These are phyloP conservation scores for Danio aesculapii DNA, from an alignment of 2,797 vertebrate species.

Conservation along the genomic window DNA sequence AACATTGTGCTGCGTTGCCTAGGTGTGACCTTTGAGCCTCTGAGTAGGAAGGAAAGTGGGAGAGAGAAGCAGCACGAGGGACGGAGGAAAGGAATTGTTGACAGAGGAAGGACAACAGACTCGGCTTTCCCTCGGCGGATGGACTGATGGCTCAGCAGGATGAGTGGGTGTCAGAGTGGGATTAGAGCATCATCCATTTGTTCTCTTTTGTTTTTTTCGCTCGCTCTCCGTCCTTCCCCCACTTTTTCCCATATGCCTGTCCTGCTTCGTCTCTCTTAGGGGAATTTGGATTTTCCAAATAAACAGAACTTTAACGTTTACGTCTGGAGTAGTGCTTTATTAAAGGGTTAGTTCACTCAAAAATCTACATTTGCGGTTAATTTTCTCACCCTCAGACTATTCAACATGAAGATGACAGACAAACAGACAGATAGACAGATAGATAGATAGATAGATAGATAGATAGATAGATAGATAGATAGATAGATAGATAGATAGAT, in stretches of 20 bases:
- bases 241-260: conserved; percentile 72
- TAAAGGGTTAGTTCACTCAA: conserved; percentile 57
- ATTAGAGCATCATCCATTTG: conserved; percentile 81
- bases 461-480: no score
- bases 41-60: conserved; percentile 73
- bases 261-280: conserved; percentile 76
- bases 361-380: no score
- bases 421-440: no score
- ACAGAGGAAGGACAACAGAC: conserved; percentile 58
- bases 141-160: conserved; percentile 74
- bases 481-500: no score
- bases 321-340: conserved; percentile 77
- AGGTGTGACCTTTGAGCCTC: conserved; percentile 74
- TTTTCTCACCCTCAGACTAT: no score
- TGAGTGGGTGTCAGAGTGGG: conserved; percentile 80
- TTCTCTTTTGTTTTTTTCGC: conserved; percentile 73
- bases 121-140: conserved; percentile 68
- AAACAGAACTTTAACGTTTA: conserved; percentile 81
- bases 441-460: no score
- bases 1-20: conserved; percentile 47
- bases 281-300: conserved; percentile 72
- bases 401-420: no score
- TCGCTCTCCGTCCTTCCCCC: conserved; percentile 51
- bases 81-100: conserved; percentile 54
- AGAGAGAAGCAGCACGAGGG: conserved; percentile 67